A percentile compares a stretch with the other conserved stretches of the same genome.
Evolutionary conservation across 1,140 invertebrate species (phyloP).

Genomic region (Phymorhynchus buccinoides): DNA sequence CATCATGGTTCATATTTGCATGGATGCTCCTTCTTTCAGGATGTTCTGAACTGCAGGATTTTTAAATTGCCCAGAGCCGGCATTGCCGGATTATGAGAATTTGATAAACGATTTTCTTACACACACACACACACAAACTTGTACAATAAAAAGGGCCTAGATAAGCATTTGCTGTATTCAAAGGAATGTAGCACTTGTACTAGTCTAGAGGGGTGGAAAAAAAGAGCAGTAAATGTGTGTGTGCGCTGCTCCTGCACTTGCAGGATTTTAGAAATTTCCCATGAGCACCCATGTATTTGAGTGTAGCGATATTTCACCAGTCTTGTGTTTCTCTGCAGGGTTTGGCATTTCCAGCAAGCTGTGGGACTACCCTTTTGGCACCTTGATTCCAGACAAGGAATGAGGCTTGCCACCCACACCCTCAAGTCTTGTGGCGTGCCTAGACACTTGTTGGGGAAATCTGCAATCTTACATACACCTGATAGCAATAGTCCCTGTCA

Average conservation of each 20-base stretch:
- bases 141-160: too few relatives aligned
- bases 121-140: too few relatives aligned
- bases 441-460: not conserved
- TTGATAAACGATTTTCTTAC: too few relatives aligned
- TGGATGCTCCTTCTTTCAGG: too few relatives aligned
- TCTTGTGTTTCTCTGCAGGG: slow-evolving; percentile 52
- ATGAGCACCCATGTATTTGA: not conserved
- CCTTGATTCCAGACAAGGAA: slow-evolving; percentile 53
- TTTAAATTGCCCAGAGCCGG: too few relatives aligned
- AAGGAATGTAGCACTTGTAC: too few relatives aligned
- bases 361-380: slow-evolving; percentile 70
- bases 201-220: not conserved
- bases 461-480: not conserved
- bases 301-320: not conserved
- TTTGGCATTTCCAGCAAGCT: slow-evolving; percentile 70
- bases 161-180: too few relatives aligned
- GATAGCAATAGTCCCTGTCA: not conserved
- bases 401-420: not conserved
- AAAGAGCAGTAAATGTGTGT: not conserved
- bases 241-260: not conserved
- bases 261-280: too few relatives aligned
- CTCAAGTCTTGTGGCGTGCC: not conserved
- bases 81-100: too few relatives aligned
- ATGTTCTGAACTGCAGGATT: too few relatives aligned
- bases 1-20: too few relatives aligned